Evolutionary conservation across 1,140 invertebrate species (phyloP), one percentile per base, ranked within the genome.

Genomic region (Drosophila tristis): DNA sequence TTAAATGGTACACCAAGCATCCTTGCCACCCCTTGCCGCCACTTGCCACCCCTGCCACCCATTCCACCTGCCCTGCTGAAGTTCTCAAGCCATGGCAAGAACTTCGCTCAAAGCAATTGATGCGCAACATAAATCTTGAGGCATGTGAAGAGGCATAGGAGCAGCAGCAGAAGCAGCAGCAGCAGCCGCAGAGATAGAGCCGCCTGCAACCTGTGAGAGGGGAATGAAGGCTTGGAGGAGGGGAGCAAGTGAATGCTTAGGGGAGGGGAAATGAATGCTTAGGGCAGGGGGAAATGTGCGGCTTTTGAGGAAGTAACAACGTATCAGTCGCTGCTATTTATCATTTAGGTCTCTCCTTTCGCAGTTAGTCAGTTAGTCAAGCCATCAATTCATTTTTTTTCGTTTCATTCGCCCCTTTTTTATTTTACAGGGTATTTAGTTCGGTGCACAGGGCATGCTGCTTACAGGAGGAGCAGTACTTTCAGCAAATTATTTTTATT

Each of bases 71-170:
- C 44, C 26, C 45, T 31, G n/a, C 56, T 23, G 15, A 13, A 42
- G 39, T 44, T n/a, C 11, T 44, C 51, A 16, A 16, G 9, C 49
- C 43, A 39, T 23, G 49, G 57, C 26, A 49, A 44, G 64, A 67
- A 71, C 35, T 70, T 70, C 56, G 5, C 49, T 67, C 63, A 57
- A 63, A 67, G 74, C 82, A 87, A 87, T 87, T 87, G 82, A 87
- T 87, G 84, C 75, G 79, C 57, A 77, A 82, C 82, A 87, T 87
- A 87, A 87, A 87, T 87, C 82, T 87, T 75, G 63, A 68, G 76
- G 74, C 63, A 86, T 86, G 78, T 82, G 82, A 86, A 64, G 62
- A 72, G 73, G 65, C 35, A 11, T 39, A 39, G 35, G 35, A 39
- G 35, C 11, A 39, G 35, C 31, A 31, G 7, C 11, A 39, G 35